phyloP scores from a whole-genome alignment of 2,888 invertebrate genomes.

The Lampropteryx suffumata region DNA sequence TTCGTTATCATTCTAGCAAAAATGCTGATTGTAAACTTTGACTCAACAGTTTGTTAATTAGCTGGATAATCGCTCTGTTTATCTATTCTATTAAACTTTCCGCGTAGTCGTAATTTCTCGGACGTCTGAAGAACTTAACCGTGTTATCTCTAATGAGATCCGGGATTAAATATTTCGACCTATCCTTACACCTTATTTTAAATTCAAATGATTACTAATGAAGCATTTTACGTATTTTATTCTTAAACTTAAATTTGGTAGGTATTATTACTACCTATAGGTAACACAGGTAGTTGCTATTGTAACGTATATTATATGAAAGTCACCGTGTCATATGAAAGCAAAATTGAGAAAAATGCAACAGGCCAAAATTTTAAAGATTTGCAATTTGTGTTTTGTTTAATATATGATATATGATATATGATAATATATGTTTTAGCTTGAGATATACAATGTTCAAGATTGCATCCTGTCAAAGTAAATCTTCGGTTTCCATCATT shows the following conservation, averaged over 20 bases:
- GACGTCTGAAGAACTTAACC: slow-evolving; percentile 21
- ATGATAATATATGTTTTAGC: too few species aligned
- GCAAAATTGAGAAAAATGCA: too few species aligned
- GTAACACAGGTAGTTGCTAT: too few species aligned
- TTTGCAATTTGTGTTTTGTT: too few species aligned
- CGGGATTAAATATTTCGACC: slow-evolving; percentile 17
- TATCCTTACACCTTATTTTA: slow-evolving; percentile 5
- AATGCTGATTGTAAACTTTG: slow-evolving; percentile 12
- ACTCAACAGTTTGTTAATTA: slow-evolving; percentile 40
- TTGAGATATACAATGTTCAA: too few species aligned
- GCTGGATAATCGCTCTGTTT: slow-evolving; percentile 49
- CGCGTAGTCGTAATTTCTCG: slow-evolving; percentile 36
- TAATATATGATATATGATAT: too few species aligned
- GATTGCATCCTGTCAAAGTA: too few species aligned
- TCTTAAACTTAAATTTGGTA: not conserved
- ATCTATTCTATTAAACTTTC: slow-evolving; percentile 50
- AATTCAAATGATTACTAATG: slow-evolving; percentile 7
- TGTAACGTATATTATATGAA: too few species aligned
- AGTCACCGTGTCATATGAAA: too few species aligned
- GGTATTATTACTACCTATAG: too few species aligned
- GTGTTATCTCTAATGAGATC: slow-evolving; percentile 44
- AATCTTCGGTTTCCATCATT: too few species aligned
- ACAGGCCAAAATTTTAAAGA: too few species aligned
- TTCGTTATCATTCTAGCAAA: not conserved
- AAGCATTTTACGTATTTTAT: not conserved